Evolutionary conservation across 2,888 invertebrate species (phyloP), one percentile per base, ranked within the genome.

Genomic region (Reticulitermes lucifugus): DNA sequence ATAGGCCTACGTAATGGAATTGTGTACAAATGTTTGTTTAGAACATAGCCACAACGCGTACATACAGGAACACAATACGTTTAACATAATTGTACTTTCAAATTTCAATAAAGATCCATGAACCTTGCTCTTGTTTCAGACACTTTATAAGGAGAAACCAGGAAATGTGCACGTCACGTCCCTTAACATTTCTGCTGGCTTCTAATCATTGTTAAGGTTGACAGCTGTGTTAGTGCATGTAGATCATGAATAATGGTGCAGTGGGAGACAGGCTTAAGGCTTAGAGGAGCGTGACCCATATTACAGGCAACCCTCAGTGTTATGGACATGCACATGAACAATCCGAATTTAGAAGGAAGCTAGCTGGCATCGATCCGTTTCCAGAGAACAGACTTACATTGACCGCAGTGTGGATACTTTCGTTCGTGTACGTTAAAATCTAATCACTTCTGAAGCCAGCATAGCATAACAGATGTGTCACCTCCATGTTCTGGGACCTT

Each of bases 361-460:
- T 65, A 41, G 73, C 73, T 73, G 41, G 12, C 29, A 41, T 73
- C 73, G 73, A 73, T 21, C 73, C 14, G 41, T 73, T 3, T 73
- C 21, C 29, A 41, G 41, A 73, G 73, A 73, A 73, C 71, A 14
- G 29, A 71, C 25, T 18, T 9, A 2, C 29, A 3, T 41, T 73
- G 73, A 73, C 73, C 73, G 41, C 73, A 41, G 41, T 35, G 21
- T 65, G 73, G 7, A 21, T 12, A 21, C 35, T 41, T 41, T 41
- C 41, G 18, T 73, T 73, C 65, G 25, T 73, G 21, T 7, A 71
- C 29, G 71, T 71, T 71, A 71, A 71, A 29, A 41, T 35, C 14
- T 41, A 73, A 73, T 73, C 73, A 73, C 73, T 65, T 65, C 55
- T 18, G 55, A 55, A 55, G 55, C 55, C 55, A 70, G 29, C 70